Conservation (phyloP, 2,797 vertebrate species). For the Poecilia wingei region DNA sequence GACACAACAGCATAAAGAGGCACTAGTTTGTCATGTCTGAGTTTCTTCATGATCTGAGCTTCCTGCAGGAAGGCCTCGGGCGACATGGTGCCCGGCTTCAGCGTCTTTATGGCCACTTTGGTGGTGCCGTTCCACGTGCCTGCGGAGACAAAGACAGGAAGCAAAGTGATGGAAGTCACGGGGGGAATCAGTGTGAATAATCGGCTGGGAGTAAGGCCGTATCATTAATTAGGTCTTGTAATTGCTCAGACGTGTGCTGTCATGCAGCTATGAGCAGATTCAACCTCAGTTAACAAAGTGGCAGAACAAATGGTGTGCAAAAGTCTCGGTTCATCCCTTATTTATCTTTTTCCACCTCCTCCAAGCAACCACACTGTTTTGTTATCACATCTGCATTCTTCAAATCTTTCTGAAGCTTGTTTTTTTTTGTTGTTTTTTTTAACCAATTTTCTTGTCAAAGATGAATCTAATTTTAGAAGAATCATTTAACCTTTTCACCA, state of each 20-base stretch:
- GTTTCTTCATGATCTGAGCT: slow-evolving; percentile 97
- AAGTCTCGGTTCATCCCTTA: neutral
- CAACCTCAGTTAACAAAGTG: slow-evolving; percentile 4
- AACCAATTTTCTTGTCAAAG: neutral
- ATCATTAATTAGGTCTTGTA: slow-evolving; percentile 69
- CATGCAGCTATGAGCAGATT: slow-evolving; percentile 50
- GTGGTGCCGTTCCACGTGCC: slow-evolving; percentile 98
- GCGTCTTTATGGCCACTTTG: slow-evolving; percentile 96
- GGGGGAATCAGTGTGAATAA: slow-evolving; percentile 63
- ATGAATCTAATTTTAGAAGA: neutral
- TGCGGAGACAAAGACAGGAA: slow-evolving; percentile 55
- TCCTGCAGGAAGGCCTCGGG: slow-evolving; percentile 96
- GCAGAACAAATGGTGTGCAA: neutral
- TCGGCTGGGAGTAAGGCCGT: slow-evolving; percentile 43
- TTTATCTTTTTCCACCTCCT: neutral
- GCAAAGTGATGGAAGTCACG: slow-evolving; percentile 29
- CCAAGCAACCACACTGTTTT: neutral
- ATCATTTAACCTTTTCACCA: neutral
- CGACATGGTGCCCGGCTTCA: slow-evolving; percentile 96
- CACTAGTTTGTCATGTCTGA: slow-evolving; percentile 94
- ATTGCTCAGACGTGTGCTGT: slow-evolving; percentile 62
- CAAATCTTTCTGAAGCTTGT: neutral
- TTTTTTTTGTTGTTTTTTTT: neutral
- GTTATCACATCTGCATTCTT: neutral
- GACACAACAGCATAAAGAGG: slow-evolving; percentile 95